phyloP scores from a whole-genome alignment of 1,140 invertebrate species.

The Nymphalis io region DNA sequence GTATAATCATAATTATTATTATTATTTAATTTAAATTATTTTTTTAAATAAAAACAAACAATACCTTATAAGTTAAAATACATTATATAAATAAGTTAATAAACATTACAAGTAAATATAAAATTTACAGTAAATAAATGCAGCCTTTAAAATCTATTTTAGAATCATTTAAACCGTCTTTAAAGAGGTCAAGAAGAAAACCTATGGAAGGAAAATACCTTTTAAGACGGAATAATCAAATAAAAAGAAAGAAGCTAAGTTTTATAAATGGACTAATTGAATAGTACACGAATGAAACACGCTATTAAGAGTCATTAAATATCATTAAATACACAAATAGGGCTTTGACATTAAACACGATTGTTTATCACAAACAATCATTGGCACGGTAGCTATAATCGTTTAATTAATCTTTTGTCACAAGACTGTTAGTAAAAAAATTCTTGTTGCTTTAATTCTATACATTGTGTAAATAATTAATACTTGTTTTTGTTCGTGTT shows the following conservation, averaged over 20 bases:
- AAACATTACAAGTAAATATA: no score
- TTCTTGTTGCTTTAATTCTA: not conserved
- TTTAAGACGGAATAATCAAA: not conserved
- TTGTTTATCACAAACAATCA: slow-evolving; percentile 11
- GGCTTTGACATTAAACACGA: slow-evolving; percentile 11
- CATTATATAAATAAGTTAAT: no score
- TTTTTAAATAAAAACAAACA: not conserved
- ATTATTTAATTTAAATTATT: no score
- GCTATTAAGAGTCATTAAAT: slow-evolving; percentile 19
- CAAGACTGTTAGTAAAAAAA: not conserved
- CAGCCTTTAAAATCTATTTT: no score
- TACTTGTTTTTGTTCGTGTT: not conserved
- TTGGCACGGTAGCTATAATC: slow-evolving; percentile 9
- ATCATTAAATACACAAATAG: slow-evolving; percentile 15
- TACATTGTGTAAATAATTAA: not conserved
- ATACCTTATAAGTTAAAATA: not conserved
- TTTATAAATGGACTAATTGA: slow-evolving; percentile 9
- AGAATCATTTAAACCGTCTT: not conserved
- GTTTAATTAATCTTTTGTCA: not conserved
- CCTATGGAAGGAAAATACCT: not conserved
- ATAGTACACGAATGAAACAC: not conserved
- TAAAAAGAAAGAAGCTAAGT: not conserved
- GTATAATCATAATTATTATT: not conserved
- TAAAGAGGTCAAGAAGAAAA: not conserved
- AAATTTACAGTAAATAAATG: no score